Conservation (phyloP, 2,797 vertebrate species). For the Steatocranus sp. region DNA sequence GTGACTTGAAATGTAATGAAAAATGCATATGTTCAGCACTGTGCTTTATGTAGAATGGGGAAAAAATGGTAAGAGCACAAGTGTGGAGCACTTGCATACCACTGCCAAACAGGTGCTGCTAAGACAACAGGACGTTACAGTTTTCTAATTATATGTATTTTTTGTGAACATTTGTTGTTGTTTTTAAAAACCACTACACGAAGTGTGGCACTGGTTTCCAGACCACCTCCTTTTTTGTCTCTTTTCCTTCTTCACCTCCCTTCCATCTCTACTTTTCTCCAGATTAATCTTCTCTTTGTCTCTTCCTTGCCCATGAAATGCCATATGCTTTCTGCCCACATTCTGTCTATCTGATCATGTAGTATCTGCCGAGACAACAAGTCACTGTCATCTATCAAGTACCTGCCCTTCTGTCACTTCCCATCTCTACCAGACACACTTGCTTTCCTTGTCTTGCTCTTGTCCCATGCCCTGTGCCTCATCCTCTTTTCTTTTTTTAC, state of each 20-base stretch:
- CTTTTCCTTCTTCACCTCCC: not conserved
- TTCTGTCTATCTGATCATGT: slow-evolving; percentile 34
- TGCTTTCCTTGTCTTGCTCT: not conserved
- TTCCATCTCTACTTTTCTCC: not conserved
- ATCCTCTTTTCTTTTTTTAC: not conserved
- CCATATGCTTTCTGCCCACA: slow-evolving; percentile 21
- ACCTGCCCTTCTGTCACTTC: slow-evolving; percentile 10
- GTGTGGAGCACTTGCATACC: not conserved
- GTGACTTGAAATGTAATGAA: not conserved
- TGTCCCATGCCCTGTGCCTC: not conserved
- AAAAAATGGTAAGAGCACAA: not conserved
- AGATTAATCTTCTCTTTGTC: not conserved
- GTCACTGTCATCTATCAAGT: slow-evolving; percentile 43
- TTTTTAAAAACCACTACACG: not conserved
- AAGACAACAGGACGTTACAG: not conserved
- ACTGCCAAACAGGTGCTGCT: not conserved
- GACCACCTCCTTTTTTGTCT: not conserved
- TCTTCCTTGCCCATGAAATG: not conserved
- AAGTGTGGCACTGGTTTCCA: not conserved
- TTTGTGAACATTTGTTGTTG: not conserved
- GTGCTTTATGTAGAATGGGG: not conserved
- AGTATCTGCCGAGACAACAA: slow-evolving; percentile 30
- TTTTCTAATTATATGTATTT: not conserved
- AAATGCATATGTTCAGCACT: not conserved
- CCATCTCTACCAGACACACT: not conserved